Base-by-base conservation (phyloP, 2,888 invertebrate genomes). In the Crepidodera aurea region DNA sequence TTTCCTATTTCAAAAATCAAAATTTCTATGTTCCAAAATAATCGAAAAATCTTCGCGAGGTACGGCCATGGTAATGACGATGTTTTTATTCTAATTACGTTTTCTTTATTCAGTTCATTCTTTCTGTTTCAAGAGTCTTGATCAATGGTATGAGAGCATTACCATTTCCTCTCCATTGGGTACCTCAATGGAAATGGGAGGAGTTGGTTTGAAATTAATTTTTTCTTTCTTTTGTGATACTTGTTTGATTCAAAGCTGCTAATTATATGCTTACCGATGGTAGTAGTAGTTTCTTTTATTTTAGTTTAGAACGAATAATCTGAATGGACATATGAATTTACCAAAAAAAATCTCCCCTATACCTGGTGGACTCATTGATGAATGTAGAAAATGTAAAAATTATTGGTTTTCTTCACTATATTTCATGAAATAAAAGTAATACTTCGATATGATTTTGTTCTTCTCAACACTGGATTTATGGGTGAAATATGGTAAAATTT, bases 121-220 rank as follows among this genome's bases (percentile, higher is more conserved):
- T 48, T 27, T 60, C 37, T 57, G 60, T 56, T 56, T 60, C 50
- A 60, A 60, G 60, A 53, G 57, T 34, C 27, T 46, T 46, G 32
- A 44, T 60, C 60, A 40, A 51, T 53, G 42, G 46, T 12, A 39
- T 54, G 51, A 55, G 60, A 57, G 59, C 58, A 57, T 57, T 64
- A 54, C 57, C 44, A 67, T 64, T 63, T 67, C 63, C 65, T 67
- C 56, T 65, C 53, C 51, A 64, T 63, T 65, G 67, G 65, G 40
- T 37, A 51, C 44, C 48, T 64, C 54, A 63, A 65, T 65, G 62
- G 64, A 19, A 27, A 62, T 67, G 61, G 67, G 67, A 54, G 67
- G 59, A 56, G 62, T 50, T 42, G 19, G 29, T 42, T 44, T 40
- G 12, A 27, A 16, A 13, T 42, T 53, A 27, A 16, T 19, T 42